Evolutionary conservation across 1,140 invertebrate species (phyloP).

Genomic region (Oppia nitens): DNA sequence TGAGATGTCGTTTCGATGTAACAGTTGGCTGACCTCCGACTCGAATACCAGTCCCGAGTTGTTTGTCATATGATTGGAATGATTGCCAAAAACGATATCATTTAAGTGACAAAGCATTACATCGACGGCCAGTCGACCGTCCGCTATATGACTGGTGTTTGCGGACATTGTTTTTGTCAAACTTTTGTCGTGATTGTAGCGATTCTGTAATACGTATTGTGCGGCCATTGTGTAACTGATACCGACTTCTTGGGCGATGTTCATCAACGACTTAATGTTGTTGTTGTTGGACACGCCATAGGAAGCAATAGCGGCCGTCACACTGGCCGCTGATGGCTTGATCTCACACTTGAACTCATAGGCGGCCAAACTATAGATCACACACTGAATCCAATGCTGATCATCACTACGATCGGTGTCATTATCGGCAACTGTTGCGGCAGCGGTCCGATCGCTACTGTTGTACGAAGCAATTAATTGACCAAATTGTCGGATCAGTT

Average conservation of each 20-base stretch:
- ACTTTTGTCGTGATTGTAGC: not conserved
- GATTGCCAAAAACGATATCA: slow-evolving; percentile 7
- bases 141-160: not conserved
- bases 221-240: not conserved
- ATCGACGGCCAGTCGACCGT: slow-evolving; percentile 3
- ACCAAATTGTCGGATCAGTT: not conserved
- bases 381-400: not conserved
- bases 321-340: not conserved
- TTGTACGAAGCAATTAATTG: not conserved
- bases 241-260: not conserved
- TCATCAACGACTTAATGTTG: not conserved
- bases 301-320: too few relatives aligned
- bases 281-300: too few relatives aligned
- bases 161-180: not conserved
- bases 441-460: too few relatives aligned
- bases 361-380: not conserved
- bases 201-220: not conserved
- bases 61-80: slow-evolving; percentile 2
- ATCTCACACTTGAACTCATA: not conserved
- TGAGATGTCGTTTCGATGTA: not conserved
- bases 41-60: slow-evolving; percentile 7
- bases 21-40: not conserved
- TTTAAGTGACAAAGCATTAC: slow-evolving; percentile 5
- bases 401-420: too few relatives aligned
- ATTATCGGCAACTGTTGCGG: too few relatives aligned